Base-by-base conservation (phyloP, 1,140 invertebrate species). In the Papilio machaon region DNA sequence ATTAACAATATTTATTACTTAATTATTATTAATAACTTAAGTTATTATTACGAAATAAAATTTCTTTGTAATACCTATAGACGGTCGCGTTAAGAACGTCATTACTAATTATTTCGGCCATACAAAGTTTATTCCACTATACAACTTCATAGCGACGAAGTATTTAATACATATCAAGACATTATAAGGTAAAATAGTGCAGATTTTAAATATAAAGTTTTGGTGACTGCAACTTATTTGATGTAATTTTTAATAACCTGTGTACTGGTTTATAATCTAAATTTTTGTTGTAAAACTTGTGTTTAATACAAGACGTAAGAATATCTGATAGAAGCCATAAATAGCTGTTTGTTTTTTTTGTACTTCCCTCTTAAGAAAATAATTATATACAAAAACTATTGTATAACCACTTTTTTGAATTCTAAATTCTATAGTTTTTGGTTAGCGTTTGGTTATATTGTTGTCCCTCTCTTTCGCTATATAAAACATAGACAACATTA, bases 191-290 rank as follows among this genome's bases (percentile, higher is more conserved):
- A n/a, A 58, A 58, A 7, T 58, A 58, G n/a, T 9, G 54, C 6
- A 58, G 54, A 58, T 17, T n/a, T 73, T 47, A 73, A 73, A 73
- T 47, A 73, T n/a, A 43, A 73, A 73, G 38, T 73, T n/a, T 73
- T 19, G 13, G 35, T 19, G 35, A 73, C 70, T 73, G 73, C n/a
- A 73, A 73, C 38, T 46, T 47, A 38, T 73, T 73, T 35, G 73
- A n/a, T 38, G 70, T 46, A 19, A 73, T 10, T 46, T 75, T 30
- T 46, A 52, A 23, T 8, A 46, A 23, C 46, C 19, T 49, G 73
- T 3, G n/a, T 19, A 75, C 73, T 75, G n/a, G 4, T 43, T 73
- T 75, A 43, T 75, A 23, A 23, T 46, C n/a, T 75, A 49, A 0
- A 13, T 13, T 23, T 47, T 49, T 74, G 73, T 74, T 74, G 43